Conservation (phyloP, 37 sponge, comb jelly and placozoan genomes). For the Mnemiopsis leidyi region DNA sequence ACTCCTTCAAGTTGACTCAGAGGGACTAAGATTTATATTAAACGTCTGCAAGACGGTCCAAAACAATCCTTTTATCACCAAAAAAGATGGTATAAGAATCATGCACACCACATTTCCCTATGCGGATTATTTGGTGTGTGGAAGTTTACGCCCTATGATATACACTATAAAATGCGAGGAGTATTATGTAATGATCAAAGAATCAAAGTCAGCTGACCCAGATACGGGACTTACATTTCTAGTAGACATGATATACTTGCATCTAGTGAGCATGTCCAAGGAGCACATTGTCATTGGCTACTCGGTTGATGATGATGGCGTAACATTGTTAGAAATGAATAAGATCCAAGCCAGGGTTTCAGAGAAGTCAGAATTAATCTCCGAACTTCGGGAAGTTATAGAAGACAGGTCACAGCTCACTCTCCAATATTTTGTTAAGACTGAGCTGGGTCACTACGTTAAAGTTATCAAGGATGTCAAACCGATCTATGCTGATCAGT, state of each 20-base stretch:
- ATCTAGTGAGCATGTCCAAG: not conserved
- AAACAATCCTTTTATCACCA: constrained; percentile 60
- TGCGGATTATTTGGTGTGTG: constrained; percentile 6
- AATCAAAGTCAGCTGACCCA: not conserved
- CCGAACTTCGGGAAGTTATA: not conserved
- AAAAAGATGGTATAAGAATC: constrained; percentile 40
- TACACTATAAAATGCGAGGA: constrained; percentile 43
- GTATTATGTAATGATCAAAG: constrained; percentile 48
- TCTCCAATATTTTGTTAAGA: not conserved
- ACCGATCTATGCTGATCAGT: constrained; percentile 36
- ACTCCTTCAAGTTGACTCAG: constrained; percentile 1
- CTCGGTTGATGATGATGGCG: not conserved
- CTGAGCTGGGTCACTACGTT: constrained; percentile 16
- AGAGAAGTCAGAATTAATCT: not conserved
- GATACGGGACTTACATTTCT: constrained; percentile 36
- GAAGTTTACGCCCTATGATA: constrained; percentile 11
- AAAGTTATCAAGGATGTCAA: constrained; percentile 44
- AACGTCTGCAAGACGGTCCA: not conserved
- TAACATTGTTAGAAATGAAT: constrained; percentile 13
- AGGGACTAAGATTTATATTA: not conserved
- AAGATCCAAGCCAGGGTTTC: not conserved
- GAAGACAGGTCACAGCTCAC: not conserved
- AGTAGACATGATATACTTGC: not conserved
- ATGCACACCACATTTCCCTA: not conserved
- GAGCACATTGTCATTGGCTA: constrained; percentile 20